Base-by-base conservation (phyloP, 2,888 invertebrate genomes). In the Amblyjoppa fuscipennis region DNA sequence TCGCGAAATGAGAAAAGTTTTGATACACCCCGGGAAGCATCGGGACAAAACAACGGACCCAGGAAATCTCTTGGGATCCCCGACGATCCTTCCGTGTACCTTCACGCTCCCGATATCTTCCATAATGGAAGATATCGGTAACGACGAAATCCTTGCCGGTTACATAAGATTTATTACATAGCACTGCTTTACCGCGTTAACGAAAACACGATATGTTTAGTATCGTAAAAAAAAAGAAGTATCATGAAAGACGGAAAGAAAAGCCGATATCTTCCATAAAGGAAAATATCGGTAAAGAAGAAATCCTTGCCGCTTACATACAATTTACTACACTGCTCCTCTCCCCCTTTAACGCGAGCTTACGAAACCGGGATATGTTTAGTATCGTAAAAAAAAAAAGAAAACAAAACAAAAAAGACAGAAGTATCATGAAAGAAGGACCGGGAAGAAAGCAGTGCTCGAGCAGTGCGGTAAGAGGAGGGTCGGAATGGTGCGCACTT, bases 1-100 rank as follows among this genome's bases (percentile, higher is more conserved):
- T 66, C 51, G 51, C 51, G 41, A 74, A 81, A 84, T 82, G 85
- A 71, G 75, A 85, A 85, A 85, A 85, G 68, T 85, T 85, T 80
- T 25, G 38, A 56, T 81, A 81, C 53, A 16, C 51, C 49, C 61
- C n/a, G 71, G 28, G 66, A 56, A 20, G 9, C 53, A 25, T n/a
- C 64, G 64, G 34, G 45, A 34, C n/a, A 70, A 82, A 82, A 75
- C 66, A 85, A 70, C 49, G 51, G 49, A 64, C 28, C 45, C 34
- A 6, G 34, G 59, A 73, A 76, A 73, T 76, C 56, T 79, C 59
- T 53, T 4, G 13, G 76, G 76, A 71, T 41, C 41, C 6, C 64
- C 31, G 59, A 79, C 78, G 64, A 85, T 83, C 71, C 79, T 79
- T 80, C 51, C 45, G 64, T 82, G 16, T 31, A 31, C 11, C 31